Percentiles rank a stretch among this genome's conserved stretches.
These are phyloP conservation scores for Sabatieria punctata DNA, from an alignment of 2,888 invertebrate genomes.

Conservation along the genomic window DNA sequence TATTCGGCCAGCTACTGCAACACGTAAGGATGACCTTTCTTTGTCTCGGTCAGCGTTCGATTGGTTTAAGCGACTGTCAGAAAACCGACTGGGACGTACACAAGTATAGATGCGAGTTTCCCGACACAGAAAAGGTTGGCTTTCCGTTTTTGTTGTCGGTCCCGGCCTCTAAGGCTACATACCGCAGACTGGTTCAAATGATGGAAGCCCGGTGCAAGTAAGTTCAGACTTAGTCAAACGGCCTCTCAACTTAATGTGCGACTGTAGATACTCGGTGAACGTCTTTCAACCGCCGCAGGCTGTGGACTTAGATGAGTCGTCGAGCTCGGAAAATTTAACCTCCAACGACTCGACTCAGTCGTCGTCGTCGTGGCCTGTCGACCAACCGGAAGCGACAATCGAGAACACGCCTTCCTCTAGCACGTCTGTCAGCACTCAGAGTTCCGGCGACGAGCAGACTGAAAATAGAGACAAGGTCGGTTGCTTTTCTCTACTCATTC, in stretches of 20 bases:
- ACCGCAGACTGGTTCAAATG: slow-evolving; percentile 31
- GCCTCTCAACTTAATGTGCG: neutral
- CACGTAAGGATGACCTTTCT: neutral
- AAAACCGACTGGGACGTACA: slow-evolving; percentile 33
- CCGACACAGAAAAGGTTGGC: slow-evolving; percentile 29
- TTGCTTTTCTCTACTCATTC: too few relatives aligned
- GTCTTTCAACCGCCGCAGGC: slow-evolving; percentile 34
- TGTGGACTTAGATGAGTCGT: too few relatives aligned
- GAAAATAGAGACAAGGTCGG: too few relatives aligned
- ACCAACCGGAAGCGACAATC: too few relatives aligned
- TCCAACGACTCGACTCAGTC: too few relatives aligned
- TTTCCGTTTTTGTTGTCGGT: slow-evolving; percentile 38
- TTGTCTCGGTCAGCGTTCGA: neutral
- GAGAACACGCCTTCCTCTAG: too few relatives aligned
- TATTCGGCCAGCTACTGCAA: neutral
- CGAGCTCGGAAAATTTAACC: too few relatives aligned
- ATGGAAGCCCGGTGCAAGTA: slow-evolving; percentile 35
- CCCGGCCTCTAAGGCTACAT: slow-evolving; percentile 35
- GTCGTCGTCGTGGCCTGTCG: too few relatives aligned
- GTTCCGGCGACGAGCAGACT: too few relatives aligned
- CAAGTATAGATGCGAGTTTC: slow-evolving; percentile 15
- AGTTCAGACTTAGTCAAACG: neutral
- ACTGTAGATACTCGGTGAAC: slow-evolving; percentile 34
- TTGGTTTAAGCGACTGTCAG: slow-evolving; percentile 33
- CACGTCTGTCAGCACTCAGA: too few relatives aligned